phyloP scores from a whole-genome alignment of 2,888 invertebrate genomes.

The Eutolmus rufibarbis region DNA sequence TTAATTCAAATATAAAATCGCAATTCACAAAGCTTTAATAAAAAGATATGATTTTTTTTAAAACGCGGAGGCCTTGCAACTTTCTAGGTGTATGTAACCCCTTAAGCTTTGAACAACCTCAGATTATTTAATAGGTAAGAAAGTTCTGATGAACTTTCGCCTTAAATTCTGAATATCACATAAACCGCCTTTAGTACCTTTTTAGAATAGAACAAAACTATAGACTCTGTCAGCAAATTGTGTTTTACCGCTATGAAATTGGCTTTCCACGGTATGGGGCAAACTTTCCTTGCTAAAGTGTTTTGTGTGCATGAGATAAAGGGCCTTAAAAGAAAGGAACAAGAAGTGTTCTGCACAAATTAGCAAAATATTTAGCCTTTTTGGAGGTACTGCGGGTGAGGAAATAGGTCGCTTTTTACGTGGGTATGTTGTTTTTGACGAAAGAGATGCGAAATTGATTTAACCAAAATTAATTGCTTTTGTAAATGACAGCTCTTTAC shows the following conservation, averaged over 20 bases:
- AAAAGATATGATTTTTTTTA: too few relatives aligned
- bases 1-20: too few relatives aligned
- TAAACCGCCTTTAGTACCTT: background rate
- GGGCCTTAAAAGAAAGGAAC: background rate
- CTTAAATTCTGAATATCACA: background rate
- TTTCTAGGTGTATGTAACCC: too few relatives aligned
- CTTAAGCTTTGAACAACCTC: background rate
- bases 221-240: background rate
- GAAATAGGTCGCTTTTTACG: too few relatives aligned
- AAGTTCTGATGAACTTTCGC: background rate
- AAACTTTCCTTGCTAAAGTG: background rate
- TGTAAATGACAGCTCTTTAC: too few relatives aligned
- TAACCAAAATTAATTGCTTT: too few relatives aligned
- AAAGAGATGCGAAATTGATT: too few relatives aligned
- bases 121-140: background rate
- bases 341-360: background rate
- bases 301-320: background rate
- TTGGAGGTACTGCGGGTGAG: too few relatives aligned
- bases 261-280: background rate
- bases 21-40: too few relatives aligned
- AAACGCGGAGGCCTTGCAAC: too few relatives aligned
- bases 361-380: too few relatives aligned
- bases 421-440: too few relatives aligned
- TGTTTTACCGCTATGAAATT: background rate
- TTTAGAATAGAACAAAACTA: background rate